These are phyloP conservation scores for Toxostoma redivivum DNA, from an alignment of 2,113 vertebrate genomes.

Conservation along the genomic window DNA sequence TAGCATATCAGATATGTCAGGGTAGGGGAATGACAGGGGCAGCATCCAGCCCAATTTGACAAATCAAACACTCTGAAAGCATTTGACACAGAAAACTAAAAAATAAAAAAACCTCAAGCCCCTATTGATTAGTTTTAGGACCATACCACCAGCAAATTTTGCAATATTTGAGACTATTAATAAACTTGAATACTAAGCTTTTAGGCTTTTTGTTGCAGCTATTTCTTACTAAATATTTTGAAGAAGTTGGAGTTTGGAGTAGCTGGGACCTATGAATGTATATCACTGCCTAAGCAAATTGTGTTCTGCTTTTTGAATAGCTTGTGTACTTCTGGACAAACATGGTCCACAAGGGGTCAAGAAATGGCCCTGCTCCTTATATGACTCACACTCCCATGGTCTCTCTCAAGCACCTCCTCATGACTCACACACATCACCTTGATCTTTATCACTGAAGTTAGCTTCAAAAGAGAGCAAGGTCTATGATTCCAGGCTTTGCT, in stretches of 20 bases:
- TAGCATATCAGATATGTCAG: neutral
- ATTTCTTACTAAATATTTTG: neutral
- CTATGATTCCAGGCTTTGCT: neutral
- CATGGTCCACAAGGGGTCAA: neutral
- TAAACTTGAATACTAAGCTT: neutral
- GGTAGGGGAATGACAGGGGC: no score
- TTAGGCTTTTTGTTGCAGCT: neutral
- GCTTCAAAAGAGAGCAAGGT: neutral
- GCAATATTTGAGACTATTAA: neutral
- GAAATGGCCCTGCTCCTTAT: neutral
- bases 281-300: neutral
- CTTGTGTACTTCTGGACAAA: neutral
- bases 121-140: neutral
- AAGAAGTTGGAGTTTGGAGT: neutral
- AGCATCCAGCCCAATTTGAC: neutral
- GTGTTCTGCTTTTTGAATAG: neutral
- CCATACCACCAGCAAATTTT: neutral
- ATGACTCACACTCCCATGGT: conserved; percentile 7
- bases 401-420: neutral
- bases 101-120: neutral
- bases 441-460: neutral
- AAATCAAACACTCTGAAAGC: neutral
- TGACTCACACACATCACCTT: conserved; percentile 20
- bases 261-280: neutral
- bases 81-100: neutral